Percentiles rank a stretch among this genome's conserved stretches.
These are phyloP conservation scores for Spodoptera littoralis DNA, from an alignment of 2,888 invertebrate species.

Conservation along the genomic window DNA sequence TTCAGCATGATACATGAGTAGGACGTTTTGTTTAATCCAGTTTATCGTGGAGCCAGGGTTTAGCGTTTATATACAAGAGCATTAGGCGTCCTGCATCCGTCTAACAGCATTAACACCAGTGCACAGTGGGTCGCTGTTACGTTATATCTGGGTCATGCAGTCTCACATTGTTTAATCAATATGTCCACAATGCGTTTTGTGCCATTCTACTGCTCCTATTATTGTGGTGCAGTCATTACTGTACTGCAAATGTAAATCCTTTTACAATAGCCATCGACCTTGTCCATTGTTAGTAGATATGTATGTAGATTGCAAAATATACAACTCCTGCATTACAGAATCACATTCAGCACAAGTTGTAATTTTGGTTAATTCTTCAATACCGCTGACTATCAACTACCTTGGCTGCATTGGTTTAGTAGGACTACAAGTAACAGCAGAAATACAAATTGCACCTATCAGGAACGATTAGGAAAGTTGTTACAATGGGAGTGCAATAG, in stretches of 20 bases:
- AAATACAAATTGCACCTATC: conserved; percentile 21
- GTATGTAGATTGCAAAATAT: no score
- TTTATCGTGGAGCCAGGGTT: conserved; percentile 28
- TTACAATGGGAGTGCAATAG: conserved; percentile 36
- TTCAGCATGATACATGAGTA: no score
- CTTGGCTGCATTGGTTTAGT: no score
- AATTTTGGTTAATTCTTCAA: no score
- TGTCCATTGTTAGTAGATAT: no score
- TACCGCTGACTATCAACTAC: no score
- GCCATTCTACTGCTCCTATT: conserved; percentile 26
- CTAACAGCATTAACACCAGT: conserved; percentile 68
- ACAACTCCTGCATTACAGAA: no score
- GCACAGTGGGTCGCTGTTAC: conserved; percentile 73
- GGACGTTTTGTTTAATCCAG: conserved; percentile 1
- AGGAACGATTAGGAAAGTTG: conserved; percentile 39
- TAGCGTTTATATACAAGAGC: conserved; percentile 29
- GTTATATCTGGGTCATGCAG: conserved; percentile 78
- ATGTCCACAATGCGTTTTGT: conserved; percentile 60
- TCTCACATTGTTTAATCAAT: conserved; percentile 75
- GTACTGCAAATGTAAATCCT: conserved; percentile 1
- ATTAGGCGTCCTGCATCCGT: conserved; percentile 59
- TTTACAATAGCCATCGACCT: no score
- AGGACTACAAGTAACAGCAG: background rate
- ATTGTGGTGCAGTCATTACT: conserved; percentile 19
- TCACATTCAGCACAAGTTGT: no score